Evolutionary conservation across 2,113 vertebrate species (phyloP), one percentile per base, ranked within the genome.

Genomic region (Rhineura floridana): DNA sequence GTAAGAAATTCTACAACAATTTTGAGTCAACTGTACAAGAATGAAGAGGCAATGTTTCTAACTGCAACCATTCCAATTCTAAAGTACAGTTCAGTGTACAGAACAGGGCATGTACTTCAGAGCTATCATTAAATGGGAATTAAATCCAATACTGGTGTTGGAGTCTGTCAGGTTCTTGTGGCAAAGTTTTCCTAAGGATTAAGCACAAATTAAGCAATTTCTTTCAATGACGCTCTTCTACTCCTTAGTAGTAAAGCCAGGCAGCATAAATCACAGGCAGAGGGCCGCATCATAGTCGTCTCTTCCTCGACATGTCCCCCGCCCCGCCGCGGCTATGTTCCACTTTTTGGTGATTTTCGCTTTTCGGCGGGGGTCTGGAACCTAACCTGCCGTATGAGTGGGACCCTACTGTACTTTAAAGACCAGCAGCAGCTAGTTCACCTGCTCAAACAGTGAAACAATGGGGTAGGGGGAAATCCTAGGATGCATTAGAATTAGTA

Each of bases 211-310:
- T 81, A 87, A 78, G 78, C 52, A 52, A 39, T 63, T 83, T 6
- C 17, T 72, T n/a, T 77, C 80, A 6, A 87, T 33, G 9, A 87
- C 89, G 50, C 21, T n/a, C 52, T 79, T 42, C 33, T 39, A 62
- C 70, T 89, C 42, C 83, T 81, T 85, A 89, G 81, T 76, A 63
- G 65, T 73, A 81, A 89, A 25, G 36, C 11, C 83, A 81, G 55
- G 78, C 83, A 81, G n/a, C 55, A 50, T 81, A 85, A 85, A 33
- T 28, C 52, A 75, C n/a, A 50, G 77, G n/a, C n/a, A n/a, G n/a
- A n/a, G n/a, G n/a, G n/a, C n/a, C n/a, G n/a, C n/a, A n/a, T n/a
- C n/a, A n/a, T n/a, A n/a, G n/a, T n/a, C n/a, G n/a, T n/a, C n/a
- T n/a, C n/a, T n/a, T n/a, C n/a, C n/a, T n/a, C n/a, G n/a, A n/a